phyloP scores from a whole-genome alignment of 1,140 invertebrate species.

The Daktulosphaira vitifoliae region DNA sequence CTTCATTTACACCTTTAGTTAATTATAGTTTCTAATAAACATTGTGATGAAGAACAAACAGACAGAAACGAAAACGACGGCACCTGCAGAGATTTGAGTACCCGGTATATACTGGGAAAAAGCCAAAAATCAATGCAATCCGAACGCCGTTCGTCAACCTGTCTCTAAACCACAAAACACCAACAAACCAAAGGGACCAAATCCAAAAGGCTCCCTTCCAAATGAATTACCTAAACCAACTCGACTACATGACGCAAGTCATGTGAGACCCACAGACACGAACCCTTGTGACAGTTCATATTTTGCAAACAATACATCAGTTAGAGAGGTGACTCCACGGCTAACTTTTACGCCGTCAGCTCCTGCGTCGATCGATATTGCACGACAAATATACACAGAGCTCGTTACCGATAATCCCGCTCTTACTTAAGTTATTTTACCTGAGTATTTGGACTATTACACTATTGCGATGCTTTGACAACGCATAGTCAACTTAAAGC shows the following conservation, averaged over 20 bases:
- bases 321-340: background rate
- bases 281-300: background rate
- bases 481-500: background rate
- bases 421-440: background rate
- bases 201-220: too few relatives aligned
- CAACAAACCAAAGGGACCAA: too few relatives aligned
- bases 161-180: too few relatives aligned
- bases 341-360: background rate
- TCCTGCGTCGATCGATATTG: background rate
- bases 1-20: too few relatives aligned
- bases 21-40: too few relatives aligned
- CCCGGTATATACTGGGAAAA: too few relatives aligned
- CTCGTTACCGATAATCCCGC: background rate
- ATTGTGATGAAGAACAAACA: too few relatives aligned
- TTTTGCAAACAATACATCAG: background rate
- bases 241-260: background rate
- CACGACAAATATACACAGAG: background rate
- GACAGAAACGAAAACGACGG: too few relatives aligned
- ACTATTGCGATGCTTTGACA: background rate
- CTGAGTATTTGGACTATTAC: constrained; percentile 1
- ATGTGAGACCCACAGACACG: background rate
- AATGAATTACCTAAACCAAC: background rate
- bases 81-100: too few relatives aligned
- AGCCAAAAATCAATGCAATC: too few relatives aligned
- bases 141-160: too few relatives aligned